These are phyloP conservation scores for Nibea albiflora DNA, from an alignment of 2,113 vertebrate genomes.

Conservation along the genomic window DNA sequence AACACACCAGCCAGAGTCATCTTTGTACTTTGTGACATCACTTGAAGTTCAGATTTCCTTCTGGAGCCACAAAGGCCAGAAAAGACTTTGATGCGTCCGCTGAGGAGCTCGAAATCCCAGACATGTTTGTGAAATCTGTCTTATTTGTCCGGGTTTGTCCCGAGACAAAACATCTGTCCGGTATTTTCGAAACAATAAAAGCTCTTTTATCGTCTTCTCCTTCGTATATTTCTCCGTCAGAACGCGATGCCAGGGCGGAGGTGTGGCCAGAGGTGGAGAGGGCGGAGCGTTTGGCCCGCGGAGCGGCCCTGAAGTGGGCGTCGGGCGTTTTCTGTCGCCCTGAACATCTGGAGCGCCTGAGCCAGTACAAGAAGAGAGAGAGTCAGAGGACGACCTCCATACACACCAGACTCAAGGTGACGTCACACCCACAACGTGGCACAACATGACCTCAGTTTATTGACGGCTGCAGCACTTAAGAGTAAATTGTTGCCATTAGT, in stretches of 20 bases:
- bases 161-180: too few relatives aligned
- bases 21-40: too few relatives aligned
- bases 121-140: too few relatives aligned
- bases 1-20: too few relatives aligned
- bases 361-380: slow-evolving; percentile 92
- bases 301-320: slow-evolving; percentile 96
- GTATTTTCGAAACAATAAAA: too few relatives aligned
- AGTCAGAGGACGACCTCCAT: slow-evolving; percentile 92
- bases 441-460: background rate
- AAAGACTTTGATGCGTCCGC: too few relatives aligned
- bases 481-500: background rate
- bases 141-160: too few relatives aligned
- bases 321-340: slow-evolving; percentile 93
- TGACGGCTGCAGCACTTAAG: background rate
- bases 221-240: background rate
- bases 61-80: too few relatives aligned
- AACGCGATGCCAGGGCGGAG: slow-evolving; percentile 40
- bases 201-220: too few relatives aligned
- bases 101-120: too few relatives aligned
- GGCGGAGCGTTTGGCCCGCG: slow-evolving; percentile 91
- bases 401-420: slow-evolving; percentile 94
- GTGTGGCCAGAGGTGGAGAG: slow-evolving; percentile 87
- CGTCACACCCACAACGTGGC: background rate
- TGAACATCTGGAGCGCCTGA: slow-evolving; percentile 90
- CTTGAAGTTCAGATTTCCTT: too few relatives aligned